A percentile compares a stretch with the other conserved stretches of the same genome.
Conservation (phyloP, 92 coral and sea anemone species). For the Paramuricea clavata region DNA sequence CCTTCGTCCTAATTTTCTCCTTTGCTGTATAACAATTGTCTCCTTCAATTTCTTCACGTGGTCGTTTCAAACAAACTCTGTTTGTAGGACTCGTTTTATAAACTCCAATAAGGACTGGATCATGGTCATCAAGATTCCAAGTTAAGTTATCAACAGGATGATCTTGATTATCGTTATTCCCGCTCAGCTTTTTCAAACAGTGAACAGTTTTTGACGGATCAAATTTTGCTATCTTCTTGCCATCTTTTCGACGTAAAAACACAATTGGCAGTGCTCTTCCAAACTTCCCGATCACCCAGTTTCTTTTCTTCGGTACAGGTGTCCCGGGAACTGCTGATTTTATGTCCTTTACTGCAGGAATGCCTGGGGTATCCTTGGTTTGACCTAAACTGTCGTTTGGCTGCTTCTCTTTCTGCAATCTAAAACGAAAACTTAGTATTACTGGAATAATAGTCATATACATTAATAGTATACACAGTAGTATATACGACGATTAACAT, state of each 20-base stretch:
- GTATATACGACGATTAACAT: too few species aligned
- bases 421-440: not conserved
- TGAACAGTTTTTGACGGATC: constrained; percentile 96
- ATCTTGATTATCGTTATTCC: constrained; percentile 49
- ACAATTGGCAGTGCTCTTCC: constrained; percentile 89
- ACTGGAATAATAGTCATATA: not conserved
- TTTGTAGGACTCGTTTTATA: not conserved
- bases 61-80: not conserved
- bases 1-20: not conserved
- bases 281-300: constrained; percentile 98
- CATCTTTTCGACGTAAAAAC: constrained; percentile 79
- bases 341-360: constrained; percentile 21
- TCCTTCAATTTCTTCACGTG: not conserved
- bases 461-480: too few species aligned
- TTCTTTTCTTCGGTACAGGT: constrained; percentile 79
- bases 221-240: constrained; percentile 81
- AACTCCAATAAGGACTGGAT: not conserved
- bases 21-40: not conserved
- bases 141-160: constrained; percentile 71
- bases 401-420: constrained; percentile 60
- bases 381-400: not conserved
- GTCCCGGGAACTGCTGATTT: constrained; percentile 93
- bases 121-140: constrained; percentile 72
- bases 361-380: constrained; percentile 12
- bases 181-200: constrained; percentile 77